A percentile compares a stretch with the other conserved stretches of the same genome.
Evolutionary conservation across 2,113 vertebrate genomes (phyloP).

Genomic region (Nipponia nippon): DNA sequence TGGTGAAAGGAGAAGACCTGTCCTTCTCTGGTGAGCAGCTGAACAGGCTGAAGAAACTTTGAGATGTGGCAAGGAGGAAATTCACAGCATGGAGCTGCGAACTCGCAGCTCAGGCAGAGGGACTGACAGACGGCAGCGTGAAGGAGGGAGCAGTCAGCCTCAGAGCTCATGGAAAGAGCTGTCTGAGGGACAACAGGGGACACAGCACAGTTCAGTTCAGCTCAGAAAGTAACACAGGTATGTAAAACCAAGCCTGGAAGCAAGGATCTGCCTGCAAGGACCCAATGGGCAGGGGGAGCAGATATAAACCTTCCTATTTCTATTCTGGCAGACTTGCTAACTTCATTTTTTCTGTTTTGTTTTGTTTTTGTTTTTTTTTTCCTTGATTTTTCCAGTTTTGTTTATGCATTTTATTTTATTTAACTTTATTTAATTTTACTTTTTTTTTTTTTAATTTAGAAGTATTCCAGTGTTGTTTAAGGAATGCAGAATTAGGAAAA

Average conservation of each 20-base stretch:
- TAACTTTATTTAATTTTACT: neutral
- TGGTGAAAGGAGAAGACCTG: neutral
- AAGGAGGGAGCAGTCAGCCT: neutral
- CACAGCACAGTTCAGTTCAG: neutral
- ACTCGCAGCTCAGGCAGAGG: neutral
- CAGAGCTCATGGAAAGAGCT: neutral
- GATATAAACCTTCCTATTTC: neutral
- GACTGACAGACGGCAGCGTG: rapidly evolving
- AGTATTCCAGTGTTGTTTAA: neutral
- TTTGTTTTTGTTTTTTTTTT: neutral
- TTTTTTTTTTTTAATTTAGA: neutral
- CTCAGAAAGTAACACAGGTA: neutral
- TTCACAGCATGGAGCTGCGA: neutral
- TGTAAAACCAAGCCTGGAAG: neutral
- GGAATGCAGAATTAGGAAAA: neutral
- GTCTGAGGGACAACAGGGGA: neutral
- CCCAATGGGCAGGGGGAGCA: neutral
- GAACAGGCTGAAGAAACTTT: neutral
- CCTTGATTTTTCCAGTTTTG: neutral
- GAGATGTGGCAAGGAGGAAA: neutral
- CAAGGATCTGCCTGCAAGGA: neutral
- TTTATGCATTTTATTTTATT: neutral
- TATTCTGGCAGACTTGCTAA: neutral
- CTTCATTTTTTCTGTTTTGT: neutral
- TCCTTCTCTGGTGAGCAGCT: neutral